Conservation (phyloP, 2,888 invertebrate genomes). For the Yponomeuta cagnagella region DNA sequence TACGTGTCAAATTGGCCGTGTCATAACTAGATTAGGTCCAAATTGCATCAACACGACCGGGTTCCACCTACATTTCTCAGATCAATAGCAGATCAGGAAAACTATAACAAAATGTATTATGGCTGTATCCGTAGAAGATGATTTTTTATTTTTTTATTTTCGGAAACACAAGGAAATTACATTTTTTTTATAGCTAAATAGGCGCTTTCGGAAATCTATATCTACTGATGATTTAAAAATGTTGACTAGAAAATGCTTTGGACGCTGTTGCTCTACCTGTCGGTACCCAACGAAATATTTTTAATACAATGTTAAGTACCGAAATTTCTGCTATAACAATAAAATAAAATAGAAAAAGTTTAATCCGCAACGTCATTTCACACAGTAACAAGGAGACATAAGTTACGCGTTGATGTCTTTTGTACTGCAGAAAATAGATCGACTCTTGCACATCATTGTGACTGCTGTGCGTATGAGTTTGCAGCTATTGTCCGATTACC, state of each 20-base stretch:
- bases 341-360: too few species aligned
- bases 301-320: neutral
- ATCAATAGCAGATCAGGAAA: neutral
- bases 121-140: neutral
- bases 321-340: neutral
- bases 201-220: too few species aligned
- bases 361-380: neutral
- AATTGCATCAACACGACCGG: neutral
- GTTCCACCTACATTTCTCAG: neutral
- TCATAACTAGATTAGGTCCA: neutral
- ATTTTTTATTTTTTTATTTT: too few species aligned
- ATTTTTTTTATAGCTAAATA: too few species aligned
- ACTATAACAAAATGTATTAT: neutral
- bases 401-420: conserved; percentile 44
- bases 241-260: neutral
- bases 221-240: neutral
- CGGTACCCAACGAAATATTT: neutral
- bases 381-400: neutral
- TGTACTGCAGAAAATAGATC: conserved; percentile 22
- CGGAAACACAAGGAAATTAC: too few species aligned
- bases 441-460: neutral
- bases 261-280: neutral
- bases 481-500: neutral
- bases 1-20: neutral
- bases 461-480: neutral